Evolutionary conservation across 2,797 vertebrate species (phyloP).

Genomic region (Thamnophis elegans): DNA sequence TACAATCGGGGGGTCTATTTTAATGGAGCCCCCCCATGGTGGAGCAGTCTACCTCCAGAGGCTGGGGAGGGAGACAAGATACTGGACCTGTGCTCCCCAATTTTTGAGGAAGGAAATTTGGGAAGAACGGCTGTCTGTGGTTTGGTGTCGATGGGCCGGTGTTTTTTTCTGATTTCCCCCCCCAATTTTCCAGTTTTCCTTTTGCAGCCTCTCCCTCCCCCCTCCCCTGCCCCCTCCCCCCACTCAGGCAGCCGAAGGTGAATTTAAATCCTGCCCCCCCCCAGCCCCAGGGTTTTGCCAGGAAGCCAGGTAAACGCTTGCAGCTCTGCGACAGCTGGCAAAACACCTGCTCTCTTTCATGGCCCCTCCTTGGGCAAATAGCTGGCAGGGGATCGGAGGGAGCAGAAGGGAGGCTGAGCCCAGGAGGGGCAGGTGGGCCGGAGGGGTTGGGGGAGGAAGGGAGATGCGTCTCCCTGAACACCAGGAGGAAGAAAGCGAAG

Average conservation of each 20-base stretch:
- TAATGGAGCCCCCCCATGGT: background rate
- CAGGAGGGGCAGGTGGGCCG: background rate
- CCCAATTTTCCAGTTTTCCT: background rate
- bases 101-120: background rate
- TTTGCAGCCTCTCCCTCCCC: background rate
- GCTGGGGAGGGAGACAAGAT: background rate
- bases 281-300: no score
- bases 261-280: background rate
- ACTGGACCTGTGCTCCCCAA: background rate
- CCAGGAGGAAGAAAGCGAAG: background rate
- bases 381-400: background rate
- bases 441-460: no score
- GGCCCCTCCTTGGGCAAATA: background rate
- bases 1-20: background rate
- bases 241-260: accelerated
- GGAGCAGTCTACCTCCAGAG: background rate
- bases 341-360: background rate
- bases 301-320: background rate
- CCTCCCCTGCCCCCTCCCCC: background rate
- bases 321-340: background rate
- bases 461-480: background rate
- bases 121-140: background rate
- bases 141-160: background rate
- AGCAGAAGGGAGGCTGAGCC: background rate
- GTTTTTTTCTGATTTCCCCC: background rate